These are phyloP conservation scores for Drosophila lacertosa DNA, from an alignment of 1,140 invertebrate species.

Conservation along the genomic window DNA sequence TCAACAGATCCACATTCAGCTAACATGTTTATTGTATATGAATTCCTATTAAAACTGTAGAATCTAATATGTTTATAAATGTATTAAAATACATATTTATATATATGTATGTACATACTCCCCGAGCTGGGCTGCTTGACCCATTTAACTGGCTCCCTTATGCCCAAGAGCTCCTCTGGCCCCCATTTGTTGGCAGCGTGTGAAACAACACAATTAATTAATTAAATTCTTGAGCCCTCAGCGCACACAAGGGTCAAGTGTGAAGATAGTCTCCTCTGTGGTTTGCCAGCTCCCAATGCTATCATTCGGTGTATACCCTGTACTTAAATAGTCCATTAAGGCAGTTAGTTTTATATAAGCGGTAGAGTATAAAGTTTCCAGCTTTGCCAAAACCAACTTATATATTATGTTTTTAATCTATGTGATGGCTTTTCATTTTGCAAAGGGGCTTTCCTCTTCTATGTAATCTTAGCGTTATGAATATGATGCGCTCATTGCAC, in stretches of 20 bases:
- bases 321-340: too few relatives aligned
- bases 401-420: conserved; percentile 37
- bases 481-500: conserved; percentile 19
- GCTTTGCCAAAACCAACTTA: too few relatives aligned
- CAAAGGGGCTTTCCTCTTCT: too few relatives aligned
- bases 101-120: background rate
- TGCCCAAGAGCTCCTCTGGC: background rate
- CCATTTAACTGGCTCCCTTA: conserved; percentile 37
- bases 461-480: background rate
- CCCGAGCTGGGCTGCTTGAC: conserved; percentile 41
- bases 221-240: conserved; percentile 73
- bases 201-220: conserved; percentile 71
- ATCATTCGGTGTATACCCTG: conserved; percentile 21
- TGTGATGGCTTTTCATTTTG: conserved; percentile 19
- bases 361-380: too few relatives aligned
- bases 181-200: conserved; percentile 37
- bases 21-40: background rate
- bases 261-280: conserved; percentile 63
- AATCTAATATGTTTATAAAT: background rate
- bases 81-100: background rate
- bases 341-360: too few relatives aligned
- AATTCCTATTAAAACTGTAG: background rate
- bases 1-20: conserved; percentile 2
- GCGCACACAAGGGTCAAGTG: conserved; percentile 63
- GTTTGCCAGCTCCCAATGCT: conserved; percentile 25